Evolutionary conservation across 2,888 invertebrate genomes (phyloP).

Genomic region (Xylocampa areola): DNA sequence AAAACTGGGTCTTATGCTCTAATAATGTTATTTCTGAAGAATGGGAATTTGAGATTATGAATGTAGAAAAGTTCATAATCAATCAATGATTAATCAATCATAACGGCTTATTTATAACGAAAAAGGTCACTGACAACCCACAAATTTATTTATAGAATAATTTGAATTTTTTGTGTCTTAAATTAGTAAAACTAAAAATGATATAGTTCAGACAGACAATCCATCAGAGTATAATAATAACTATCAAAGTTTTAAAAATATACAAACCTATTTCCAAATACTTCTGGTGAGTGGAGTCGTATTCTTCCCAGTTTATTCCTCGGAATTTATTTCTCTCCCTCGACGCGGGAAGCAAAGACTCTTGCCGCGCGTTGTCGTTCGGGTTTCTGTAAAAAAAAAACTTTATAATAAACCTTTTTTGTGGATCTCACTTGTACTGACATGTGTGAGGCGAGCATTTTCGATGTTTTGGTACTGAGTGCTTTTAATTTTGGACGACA

Average conservation of each 20-base stretch:
- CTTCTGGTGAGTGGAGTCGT: slow-evolving; percentile 97
- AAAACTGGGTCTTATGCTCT: no score
- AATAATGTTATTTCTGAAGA: no score
- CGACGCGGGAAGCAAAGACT: slow-evolving; percentile 93
- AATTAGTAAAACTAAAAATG: no score
- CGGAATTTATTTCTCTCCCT: slow-evolving; percentile 96
- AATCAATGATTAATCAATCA: no score
- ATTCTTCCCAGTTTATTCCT: slow-evolving; percentile 96
- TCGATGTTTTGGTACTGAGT: not conserved
- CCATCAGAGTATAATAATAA: slow-evolving; percentile 3
- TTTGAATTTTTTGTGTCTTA: no score
- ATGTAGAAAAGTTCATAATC: no score
- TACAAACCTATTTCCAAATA: slow-evolving; percentile 97
- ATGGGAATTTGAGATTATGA: no score
- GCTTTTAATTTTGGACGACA: not conserved
- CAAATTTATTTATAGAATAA: no score
- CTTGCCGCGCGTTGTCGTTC: slow-evolving; percentile 95
- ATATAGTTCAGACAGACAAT: no score
- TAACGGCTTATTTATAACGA: no score
- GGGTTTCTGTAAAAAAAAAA: slow-evolving; percentile 91
- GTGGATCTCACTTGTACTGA: slow-evolving; percentile 9
- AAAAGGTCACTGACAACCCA: no score
- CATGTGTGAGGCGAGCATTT: not conserved
- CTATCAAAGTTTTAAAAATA: slow-evolving; percentile 19
- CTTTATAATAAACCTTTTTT: slow-evolving; percentile 46